Conservation (phyloP, 2,113 vertebrate species). For the Menidia beryllina region DNA sequence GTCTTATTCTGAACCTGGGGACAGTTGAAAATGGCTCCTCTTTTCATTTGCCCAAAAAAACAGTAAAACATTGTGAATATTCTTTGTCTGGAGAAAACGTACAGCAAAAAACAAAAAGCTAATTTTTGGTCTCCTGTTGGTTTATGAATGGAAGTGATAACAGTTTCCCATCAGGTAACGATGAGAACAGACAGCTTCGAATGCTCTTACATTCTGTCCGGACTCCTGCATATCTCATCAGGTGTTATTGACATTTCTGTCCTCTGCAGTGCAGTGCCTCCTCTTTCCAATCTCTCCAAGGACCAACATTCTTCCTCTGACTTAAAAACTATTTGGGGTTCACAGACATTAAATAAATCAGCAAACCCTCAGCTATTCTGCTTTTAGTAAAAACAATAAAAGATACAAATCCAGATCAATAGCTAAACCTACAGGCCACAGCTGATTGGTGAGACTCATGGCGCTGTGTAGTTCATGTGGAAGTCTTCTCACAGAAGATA, state of each 20-base stretch:
- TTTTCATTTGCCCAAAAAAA: too few relatives aligned
- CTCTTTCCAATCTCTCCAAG: conserved; percentile 43
- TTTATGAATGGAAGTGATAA: conserved; percentile 38
- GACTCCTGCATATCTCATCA: conserved; percentile 64
- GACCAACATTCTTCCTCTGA: conserved; percentile 43
- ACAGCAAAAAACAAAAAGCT: conserved; percentile 31
- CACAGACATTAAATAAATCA: conserved; percentile 49
- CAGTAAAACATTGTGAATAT: too few relatives aligned
- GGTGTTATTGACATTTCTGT: conserved; percentile 54
- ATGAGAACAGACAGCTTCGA: conserved; percentile 44
- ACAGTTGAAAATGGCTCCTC: not conserved
- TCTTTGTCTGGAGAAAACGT: too few relatives aligned
- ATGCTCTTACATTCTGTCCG: conserved; percentile 46
- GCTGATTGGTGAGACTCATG: conserved; percentile 3
- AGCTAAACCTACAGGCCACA: conserved; percentile 41
- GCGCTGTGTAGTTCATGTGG: conserved; percentile 4
- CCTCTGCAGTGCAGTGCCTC: conserved; percentile 29
- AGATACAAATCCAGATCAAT: conserved; percentile 42
- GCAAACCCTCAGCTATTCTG: conserved; percentile 12
- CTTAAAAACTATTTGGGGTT: conserved; percentile 25
- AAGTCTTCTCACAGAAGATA: conserved; percentile 32
- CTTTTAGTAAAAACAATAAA: conserved; percentile 49
- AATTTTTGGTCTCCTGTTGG: conserved; percentile 2
- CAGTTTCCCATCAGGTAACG: conserved; percentile 48
- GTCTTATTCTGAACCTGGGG: not conserved